Evolutionary conservation across 2,888 invertebrate genomes (phyloP).

Genomic region (Siphlonurus alternatus): DNA sequence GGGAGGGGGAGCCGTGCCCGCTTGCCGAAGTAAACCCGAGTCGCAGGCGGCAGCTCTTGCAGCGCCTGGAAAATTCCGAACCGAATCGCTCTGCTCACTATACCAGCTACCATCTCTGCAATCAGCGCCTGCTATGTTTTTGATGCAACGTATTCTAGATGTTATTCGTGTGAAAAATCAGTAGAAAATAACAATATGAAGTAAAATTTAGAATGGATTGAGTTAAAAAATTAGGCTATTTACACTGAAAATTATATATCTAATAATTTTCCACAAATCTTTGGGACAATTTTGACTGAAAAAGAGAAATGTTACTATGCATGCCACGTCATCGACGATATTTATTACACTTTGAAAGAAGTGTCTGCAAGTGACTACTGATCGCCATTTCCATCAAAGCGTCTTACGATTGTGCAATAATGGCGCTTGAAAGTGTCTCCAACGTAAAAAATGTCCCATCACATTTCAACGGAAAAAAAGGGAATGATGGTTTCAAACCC

Average conservation of each 20-base stretch:
- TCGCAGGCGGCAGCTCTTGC: background rate
- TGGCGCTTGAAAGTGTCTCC: constrained; percentile 9
- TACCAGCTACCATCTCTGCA: background rate
- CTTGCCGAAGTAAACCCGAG: background rate
- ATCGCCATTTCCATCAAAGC: background rate
- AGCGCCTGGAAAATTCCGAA: background rate
- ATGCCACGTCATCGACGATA: background rate
- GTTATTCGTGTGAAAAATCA: background rate
- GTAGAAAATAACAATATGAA: too few species aligned
- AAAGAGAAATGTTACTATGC: background rate
- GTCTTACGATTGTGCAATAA: constrained; percentile 5
- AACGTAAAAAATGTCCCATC: background rate
- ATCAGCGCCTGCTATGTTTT: background rate
- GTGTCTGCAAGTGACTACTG: background rate
- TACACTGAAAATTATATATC: background rate
- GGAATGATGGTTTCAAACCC: background rate
- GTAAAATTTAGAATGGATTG: too few species aligned
- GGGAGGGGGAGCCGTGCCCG: background rate
- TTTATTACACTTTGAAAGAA: background rate
- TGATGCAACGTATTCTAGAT: background rate
- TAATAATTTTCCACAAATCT: background rate
- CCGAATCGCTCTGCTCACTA: too few species aligned
- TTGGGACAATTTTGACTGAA: background rate
- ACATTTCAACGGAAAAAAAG: background rate
- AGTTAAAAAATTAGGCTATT: too few species aligned